phyloP scores from a whole-genome alignment of 2,888 invertebrate species.

The Dimorphilus gyrociliatus region DNA sequence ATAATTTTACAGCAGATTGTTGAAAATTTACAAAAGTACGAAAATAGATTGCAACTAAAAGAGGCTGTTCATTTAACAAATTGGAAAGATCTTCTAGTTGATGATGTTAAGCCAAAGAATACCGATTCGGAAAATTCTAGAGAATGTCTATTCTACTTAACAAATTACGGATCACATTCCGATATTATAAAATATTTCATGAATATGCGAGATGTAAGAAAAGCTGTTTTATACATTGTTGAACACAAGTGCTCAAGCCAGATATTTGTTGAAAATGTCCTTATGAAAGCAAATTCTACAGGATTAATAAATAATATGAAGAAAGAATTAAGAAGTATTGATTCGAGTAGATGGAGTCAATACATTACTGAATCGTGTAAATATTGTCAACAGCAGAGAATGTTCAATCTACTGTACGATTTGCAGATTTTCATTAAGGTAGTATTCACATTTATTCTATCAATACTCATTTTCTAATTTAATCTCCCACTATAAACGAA shows the following conservation, averaged over 20 bases:
- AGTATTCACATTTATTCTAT: too few relatives aligned
- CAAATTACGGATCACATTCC: conserved; percentile 58
- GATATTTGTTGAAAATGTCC: too few relatives aligned
- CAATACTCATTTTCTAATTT: too few relatives aligned
- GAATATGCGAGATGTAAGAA: conserved; percentile 51
- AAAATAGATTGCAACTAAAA: conserved; percentile 1
- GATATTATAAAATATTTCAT: conserved; percentile 59
- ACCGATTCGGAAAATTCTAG: too few relatives aligned
- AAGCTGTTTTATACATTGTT: conserved; percentile 53
- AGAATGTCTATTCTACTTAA: conserved; percentile 68
- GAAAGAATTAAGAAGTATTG: not conserved
- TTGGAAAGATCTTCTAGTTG: too few relatives aligned
- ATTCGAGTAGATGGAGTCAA: conserved; percentile 17
- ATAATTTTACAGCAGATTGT: too few relatives aligned
- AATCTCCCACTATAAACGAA: too few relatives aligned
- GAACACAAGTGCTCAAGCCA: too few relatives aligned
- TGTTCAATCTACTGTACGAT: conserved; percentile 29
- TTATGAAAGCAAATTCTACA: not conserved
- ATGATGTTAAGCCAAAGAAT: too few relatives aligned
- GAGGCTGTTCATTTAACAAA: conserved; percentile 1
- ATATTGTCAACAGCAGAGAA: conserved; percentile 24
- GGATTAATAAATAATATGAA: not conserved
- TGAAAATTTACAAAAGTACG: too few relatives aligned
- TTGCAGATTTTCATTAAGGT: conserved; percentile 39
- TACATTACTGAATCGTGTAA: conserved; percentile 32